These are phyloP conservation scores for Heliconius charithonia DNA, from an alignment of 2,888 invertebrate species.

Conservation along the genomic window DNA sequence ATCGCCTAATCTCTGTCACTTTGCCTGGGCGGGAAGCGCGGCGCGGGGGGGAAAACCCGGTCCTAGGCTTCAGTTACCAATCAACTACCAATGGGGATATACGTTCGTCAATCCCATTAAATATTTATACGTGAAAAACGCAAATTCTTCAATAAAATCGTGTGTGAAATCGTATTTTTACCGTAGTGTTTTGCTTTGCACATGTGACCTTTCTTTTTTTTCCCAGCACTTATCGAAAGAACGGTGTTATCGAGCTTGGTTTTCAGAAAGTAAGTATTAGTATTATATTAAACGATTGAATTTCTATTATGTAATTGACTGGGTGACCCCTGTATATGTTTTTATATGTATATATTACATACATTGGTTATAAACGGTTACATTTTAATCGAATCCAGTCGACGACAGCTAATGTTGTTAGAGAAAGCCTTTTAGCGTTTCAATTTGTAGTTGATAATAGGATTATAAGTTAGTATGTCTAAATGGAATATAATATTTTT, in stretches of 20 bases:
- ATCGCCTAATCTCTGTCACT: constrained; percentile 54
- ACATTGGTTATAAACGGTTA: constrained; percentile 13
- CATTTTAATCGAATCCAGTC: constrained; percentile 13
- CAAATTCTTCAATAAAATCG: constrained; percentile 71
- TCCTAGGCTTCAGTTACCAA: constrained; percentile 72
- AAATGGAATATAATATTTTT: not conserved
- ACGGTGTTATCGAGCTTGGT: constrained; percentile 32
- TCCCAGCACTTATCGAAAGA: not conserved
- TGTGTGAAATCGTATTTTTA: constrained; percentile 52
- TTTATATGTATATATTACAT: constrained; percentile 23
- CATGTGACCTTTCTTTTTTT: constrained; percentile 55
- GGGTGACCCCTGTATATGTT: constrained; percentile 35
- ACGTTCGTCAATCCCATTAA: constrained; percentile 54
- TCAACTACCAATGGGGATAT: constrained; percentile 55
- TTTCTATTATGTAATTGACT: constrained; percentile 48
- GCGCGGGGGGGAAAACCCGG: constrained; percentile 61
- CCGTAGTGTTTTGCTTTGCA: constrained; percentile 54
- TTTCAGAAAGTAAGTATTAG: constrained; percentile 62
- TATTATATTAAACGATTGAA: constrained; percentile 43
- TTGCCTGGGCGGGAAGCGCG: constrained; percentile 70
- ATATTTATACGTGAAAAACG: constrained; percentile 65
- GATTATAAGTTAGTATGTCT: not conserved
- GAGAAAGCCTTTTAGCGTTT: constrained; percentile 20
- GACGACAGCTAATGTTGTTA: constrained; percentile 14
- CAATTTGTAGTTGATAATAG: not conserved